Conservation (phyloP, 92 coral and sea anemone species). For the Diadumene lineata region DNA sequence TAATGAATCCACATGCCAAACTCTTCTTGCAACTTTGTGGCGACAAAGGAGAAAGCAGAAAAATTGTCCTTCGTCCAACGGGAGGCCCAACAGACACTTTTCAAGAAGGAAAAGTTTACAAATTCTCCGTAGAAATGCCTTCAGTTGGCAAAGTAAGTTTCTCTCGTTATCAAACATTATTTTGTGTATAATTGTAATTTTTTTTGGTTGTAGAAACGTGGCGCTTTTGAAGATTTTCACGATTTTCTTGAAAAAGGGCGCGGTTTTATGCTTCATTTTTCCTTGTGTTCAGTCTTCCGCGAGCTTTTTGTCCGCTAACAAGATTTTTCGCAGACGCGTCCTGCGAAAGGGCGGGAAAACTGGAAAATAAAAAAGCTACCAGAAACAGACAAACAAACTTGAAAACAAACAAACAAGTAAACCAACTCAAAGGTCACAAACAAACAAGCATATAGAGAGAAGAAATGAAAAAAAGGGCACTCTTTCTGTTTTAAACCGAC, state of each 20-base stretch:
- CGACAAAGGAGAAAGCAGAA: conserved; percentile 86
- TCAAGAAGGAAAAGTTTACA: conserved; percentile 90
- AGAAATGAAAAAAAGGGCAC: too few species aligned
- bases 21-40: conserved; percentile 91
- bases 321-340: not conserved
- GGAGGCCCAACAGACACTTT: conserved; percentile 78
- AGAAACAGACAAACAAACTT: not conserved
- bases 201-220: not conserved
- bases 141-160: conserved; percentile 83
- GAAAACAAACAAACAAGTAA: not conserved
- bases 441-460: too few species aligned
- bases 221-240: too few species aligned
- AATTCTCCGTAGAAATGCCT: conserved; percentile 97
- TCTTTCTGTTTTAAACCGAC: too few species aligned
- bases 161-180: too few species aligned
- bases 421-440: not conserved
- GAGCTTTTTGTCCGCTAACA: not conserved
- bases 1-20: conserved; percentile 82
- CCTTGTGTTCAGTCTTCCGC: not conserved
- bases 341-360: not conserved
- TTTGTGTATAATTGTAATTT: not conserved
- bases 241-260: not conserved
- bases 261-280: not conserved
- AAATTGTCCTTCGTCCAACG: conserved; percentile 95
- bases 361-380: not conserved